phyloP scores from a whole-genome alignment of 1,140 invertebrate species.

The Cydia amplana region DNA sequence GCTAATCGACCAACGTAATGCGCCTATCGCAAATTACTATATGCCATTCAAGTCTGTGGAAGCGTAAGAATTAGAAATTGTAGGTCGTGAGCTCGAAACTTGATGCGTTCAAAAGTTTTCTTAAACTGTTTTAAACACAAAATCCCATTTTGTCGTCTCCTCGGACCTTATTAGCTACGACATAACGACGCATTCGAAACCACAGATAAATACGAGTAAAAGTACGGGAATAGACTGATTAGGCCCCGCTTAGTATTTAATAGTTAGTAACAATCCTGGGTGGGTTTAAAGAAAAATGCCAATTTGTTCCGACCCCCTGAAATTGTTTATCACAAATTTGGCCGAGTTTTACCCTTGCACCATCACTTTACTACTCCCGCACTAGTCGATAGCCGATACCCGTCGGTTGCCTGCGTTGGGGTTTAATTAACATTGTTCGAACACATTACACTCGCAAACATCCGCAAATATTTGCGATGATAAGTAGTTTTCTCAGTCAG shows the following conservation, averaged over 20 bases:
- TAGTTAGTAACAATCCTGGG: too few species aligned
- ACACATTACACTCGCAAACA: constrained; percentile 37
- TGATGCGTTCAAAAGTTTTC: too few species aligned
- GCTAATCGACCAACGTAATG: constrained; percentile 19
- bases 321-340: neutral
- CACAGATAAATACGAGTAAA: too few species aligned
- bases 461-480: constrained; percentile 39
- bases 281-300: too few species aligned
- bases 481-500: constrained; percentile 35
- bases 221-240: too few species aligned
- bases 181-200: too few species aligned
- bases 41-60: neutral
- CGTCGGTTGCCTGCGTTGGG: neutral
- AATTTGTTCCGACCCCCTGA: too few species aligned
- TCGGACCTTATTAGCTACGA: too few species aligned
- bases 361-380: neutral
- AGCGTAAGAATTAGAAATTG: neutral
- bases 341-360: neutral
- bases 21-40: constrained; percentile 14
- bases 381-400: constrained; percentile 10
- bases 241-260: too few species aligned
- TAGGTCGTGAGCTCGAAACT: neutral
- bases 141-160: too few species aligned
- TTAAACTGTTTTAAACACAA: too few species aligned
- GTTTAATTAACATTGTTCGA: constrained; percentile 42